Percentiles rank a stretch among this genome's conserved stretches.
phyloP scores from a whole-genome alignment of 2,888 invertebrate species.

The Melangyna quadrimaculata region DNA sequence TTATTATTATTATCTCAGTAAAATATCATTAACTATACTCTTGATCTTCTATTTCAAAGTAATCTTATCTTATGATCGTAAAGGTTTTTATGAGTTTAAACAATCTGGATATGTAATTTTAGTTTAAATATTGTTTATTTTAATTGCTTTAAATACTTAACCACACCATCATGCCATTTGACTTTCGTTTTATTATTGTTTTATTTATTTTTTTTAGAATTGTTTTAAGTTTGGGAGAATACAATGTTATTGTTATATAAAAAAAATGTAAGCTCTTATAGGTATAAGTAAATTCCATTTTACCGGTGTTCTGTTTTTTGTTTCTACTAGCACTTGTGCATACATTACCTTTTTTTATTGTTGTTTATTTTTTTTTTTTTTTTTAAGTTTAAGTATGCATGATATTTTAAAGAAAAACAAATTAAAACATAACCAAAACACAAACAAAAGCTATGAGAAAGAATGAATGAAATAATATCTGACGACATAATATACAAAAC shows the following conservation, averaged over 20 bases:
- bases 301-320: background rate
- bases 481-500: background rate
- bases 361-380: background rate
- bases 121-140: conserved; percentile 22
- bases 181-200: conserved; percentile 22
- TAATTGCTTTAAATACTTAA: conserved; percentile 35
- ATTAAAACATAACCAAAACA: background rate
- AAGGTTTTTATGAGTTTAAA: conserved; percentile 54
- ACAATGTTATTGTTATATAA: background rate
- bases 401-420: conserved; percentile 18
- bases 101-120: conserved; percentile 50
- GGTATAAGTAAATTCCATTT: background rate
- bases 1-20: conserved; percentile 12
- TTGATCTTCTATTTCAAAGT: conserved; percentile 29
- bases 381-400: conserved; percentile 10
- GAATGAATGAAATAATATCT: conserved; percentile 29
- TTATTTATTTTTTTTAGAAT: background rate
- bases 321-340: conserved; percentile 9
- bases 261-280: background rate
- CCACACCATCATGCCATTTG: conserved; percentile 69
- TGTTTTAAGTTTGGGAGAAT: background rate
- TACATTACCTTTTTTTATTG: conserved; percentile 39
- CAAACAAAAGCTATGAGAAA: background rate
- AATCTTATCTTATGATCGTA: conserved; percentile 51
- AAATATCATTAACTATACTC: conserved; percentile 1